Conservation (phyloP, 2,888 invertebrate species). For the Acronicta leporina region DNA sequence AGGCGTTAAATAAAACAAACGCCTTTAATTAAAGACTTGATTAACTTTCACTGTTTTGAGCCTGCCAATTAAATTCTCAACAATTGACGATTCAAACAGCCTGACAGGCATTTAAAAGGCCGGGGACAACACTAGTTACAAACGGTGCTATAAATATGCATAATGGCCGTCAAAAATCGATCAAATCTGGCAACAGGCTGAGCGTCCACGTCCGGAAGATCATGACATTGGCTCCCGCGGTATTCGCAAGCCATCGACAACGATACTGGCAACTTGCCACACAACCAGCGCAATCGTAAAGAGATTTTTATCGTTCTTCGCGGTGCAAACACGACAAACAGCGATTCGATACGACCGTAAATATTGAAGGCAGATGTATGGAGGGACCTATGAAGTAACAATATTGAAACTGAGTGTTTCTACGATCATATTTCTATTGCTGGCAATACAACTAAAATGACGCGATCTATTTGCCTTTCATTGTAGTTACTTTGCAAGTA, state of each 20-base stretch:
- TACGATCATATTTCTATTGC: constrained; percentile 7
- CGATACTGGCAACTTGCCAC: constrained; percentile 58
- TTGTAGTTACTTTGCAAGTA: neutral
- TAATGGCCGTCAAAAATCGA: constrained; percentile 52
- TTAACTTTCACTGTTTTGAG: constrained; percentile 19
- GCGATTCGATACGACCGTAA: constrained; percentile 55
- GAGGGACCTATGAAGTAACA: constrained; percentile 5
- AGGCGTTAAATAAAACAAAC: constrained; percentile 2
- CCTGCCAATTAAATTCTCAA: constrained; percentile 25
- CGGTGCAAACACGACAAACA: constrained; percentile 49
- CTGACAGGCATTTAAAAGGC: constrained; percentile 39
- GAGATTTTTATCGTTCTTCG: constrained; percentile 56
- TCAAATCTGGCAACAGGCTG: constrained; percentile 54
- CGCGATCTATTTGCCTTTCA: neutral
- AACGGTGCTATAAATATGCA: constrained; percentile 47
- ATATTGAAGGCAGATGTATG: constrained; percentile 24
- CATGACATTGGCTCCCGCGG: constrained; percentile 62
- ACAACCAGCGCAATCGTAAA: constrained; percentile 53
- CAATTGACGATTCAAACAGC: constrained; percentile 15
- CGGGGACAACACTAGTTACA: constrained; percentile 19
- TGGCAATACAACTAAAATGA: neutral
- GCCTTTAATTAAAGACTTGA: constrained; percentile 21
- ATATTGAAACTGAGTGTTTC: constrained; percentile 12
- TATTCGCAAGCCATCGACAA: constrained; percentile 49
- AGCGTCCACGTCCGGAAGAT: constrained; percentile 50